Evolutionary conservation across 37 sponge, comb jelly and placozoan genomes (phyloP).

Genomic region (Oscarella lobularis): DNA sequence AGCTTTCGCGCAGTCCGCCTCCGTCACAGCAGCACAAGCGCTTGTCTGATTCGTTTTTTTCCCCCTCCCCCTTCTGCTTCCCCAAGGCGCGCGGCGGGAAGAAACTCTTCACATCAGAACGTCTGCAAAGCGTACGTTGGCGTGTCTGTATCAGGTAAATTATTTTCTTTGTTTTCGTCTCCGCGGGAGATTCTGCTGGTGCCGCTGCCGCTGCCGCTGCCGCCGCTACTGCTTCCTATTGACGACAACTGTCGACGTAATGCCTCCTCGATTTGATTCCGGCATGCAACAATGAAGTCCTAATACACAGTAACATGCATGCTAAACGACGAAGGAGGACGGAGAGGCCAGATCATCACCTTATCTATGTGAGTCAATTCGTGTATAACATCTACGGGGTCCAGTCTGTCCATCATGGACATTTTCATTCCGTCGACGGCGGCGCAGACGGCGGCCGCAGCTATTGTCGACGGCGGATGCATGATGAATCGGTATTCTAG

Average conservation of each 20-base stretch:
- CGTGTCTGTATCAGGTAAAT: background rate
- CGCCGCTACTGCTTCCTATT: too few species aligned
- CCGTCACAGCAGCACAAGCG: too few species aligned
- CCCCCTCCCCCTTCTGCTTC: too few species aligned
- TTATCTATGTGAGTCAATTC: background rate
- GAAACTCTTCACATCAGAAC: too few species aligned
- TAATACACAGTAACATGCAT: background rate
- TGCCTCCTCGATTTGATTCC: background rate
- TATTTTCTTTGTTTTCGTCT: background rate
- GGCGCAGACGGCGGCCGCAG: background rate
- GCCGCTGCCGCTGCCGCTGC: too few species aligned
- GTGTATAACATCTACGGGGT: background rate
- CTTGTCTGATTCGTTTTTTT: too few species aligned
- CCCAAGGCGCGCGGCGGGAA: too few species aligned
- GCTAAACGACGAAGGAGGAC: too few species aligned
- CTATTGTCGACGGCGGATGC: background rate
- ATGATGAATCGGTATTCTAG: background rate
- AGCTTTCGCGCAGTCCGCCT: too few species aligned
- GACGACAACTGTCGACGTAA: background rate
- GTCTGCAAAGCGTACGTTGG: background rate
- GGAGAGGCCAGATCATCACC: background rate
- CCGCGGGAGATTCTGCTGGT: too few species aligned
- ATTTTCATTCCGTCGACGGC: background rate
- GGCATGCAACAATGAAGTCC: background rate
- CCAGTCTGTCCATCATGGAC: background rate